Percentiles rank a stretch among this genome's conserved stretches.
phyloP scores from a whole-genome alignment of 2,888 invertebrate genomes.

The Drosophila barbarae region DNA sequence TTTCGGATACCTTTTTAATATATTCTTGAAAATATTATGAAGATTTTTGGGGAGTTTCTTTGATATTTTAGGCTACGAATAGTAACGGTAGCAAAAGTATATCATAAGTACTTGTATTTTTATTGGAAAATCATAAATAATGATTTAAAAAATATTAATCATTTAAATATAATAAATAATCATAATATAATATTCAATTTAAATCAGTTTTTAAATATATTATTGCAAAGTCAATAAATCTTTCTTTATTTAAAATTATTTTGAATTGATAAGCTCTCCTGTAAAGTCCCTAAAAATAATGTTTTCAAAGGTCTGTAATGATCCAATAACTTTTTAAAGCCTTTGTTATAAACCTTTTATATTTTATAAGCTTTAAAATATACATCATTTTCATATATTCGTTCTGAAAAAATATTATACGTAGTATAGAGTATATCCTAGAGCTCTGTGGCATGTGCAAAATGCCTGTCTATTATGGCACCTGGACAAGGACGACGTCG shows the following conservation, averaged over 20 bases:
- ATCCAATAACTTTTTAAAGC: background rate
- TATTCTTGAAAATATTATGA: no score
- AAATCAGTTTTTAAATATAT: no score
- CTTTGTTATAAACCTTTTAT: background rate
- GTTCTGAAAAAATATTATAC: background rate
- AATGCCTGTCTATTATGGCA: constrained; percentile 71
- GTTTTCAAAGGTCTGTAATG: background rate
- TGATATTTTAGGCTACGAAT: background rate
- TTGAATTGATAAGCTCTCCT: accelerated
- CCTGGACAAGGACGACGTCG: constrained; percentile 51
- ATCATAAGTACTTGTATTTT: no score
- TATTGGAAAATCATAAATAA: no score
- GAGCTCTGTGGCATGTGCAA: constrained; percentile 59
- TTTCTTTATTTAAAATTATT: background rate
- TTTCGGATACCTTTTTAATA: constrained; percentile 5
- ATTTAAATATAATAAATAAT: no score
- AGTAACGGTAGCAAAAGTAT: no score
- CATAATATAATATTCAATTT: no score
- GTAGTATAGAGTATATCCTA: constrained; percentile 1
- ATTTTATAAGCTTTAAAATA: background rate
- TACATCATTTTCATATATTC: background rate
- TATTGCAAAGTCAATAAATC: no score
- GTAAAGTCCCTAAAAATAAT: background rate
- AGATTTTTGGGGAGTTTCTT: background rate
- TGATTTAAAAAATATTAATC: no score